These are phyloP conservation scores for Lota lota DNA, from an alignment of 2,113 vertebrate genomes.

Conservation along the genomic window DNA sequence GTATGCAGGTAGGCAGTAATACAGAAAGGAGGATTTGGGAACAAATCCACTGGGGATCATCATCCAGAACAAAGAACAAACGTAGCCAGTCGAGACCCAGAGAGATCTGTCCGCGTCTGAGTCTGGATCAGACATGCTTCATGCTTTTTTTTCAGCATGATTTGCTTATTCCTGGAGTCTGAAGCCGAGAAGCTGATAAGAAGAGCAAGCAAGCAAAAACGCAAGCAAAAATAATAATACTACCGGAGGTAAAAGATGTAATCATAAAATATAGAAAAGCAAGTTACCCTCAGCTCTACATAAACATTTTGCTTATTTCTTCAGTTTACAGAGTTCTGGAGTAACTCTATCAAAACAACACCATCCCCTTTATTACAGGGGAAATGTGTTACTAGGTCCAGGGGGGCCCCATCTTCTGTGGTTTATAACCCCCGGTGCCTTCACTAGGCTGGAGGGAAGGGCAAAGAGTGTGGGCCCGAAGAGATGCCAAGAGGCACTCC, in stretches of 20 bases:
- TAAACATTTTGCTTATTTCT: conserved; percentile 22
- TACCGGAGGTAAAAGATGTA: too few species aligned
- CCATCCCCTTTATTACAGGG: conserved; percentile 19
- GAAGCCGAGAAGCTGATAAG: too few species aligned
- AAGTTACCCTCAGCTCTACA: too few species aligned
- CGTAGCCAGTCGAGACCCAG: not conserved
- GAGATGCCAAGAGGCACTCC: too few species aligned
- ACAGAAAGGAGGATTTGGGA: not conserved
- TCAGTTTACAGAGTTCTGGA: conserved; percentile 37
- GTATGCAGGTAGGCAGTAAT: too few species aligned
- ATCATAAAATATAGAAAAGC: too few species aligned
- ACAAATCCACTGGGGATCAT: not conserved
- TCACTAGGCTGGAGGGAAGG: conserved; percentile 13
- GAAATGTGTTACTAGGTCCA: conserved; percentile 23
- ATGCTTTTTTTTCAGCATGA: too few species aligned
- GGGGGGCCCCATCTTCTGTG: conserved; percentile 13
- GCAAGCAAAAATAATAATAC: too few species aligned
- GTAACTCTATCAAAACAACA: conserved; percentile 59
- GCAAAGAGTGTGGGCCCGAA: too few species aligned
- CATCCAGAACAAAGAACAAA: conserved; percentile 4
- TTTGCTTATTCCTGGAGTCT: too few species aligned
- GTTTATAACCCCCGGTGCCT: conserved; percentile 39
- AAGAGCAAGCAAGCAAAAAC: too few species aligned
- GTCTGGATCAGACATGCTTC: conserved; percentile 1
- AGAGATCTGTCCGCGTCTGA: conserved; percentile 8